A percentile compares a stretch with the other conserved stretches of the same genome.
These are phyloP conservation scores for Drosophila phalerata DNA, from an alignment of 2,888 invertebrate genomes.

Conservation along the genomic window DNA sequence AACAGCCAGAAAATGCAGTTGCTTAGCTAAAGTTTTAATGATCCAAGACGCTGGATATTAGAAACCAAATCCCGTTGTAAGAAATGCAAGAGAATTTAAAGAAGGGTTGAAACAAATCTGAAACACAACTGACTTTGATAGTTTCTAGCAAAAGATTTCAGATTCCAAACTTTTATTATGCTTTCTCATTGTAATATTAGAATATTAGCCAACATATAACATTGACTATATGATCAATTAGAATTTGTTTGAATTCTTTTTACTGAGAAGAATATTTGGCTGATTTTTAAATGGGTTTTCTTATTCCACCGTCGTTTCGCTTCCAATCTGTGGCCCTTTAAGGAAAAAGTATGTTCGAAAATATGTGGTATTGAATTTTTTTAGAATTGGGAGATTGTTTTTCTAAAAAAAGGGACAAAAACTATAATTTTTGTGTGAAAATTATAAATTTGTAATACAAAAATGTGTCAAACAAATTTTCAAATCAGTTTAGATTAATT, in stretches of 20 bases:
- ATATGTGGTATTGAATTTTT: no score
- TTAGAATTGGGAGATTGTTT: no score
- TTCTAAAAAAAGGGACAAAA: no score
- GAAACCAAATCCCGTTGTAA: constrained; percentile 30
- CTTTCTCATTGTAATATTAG: neutral
- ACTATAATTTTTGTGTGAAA: no score
- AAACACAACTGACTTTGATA: neutral
- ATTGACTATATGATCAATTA: neutral
- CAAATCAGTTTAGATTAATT: no score
- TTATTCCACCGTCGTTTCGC: no score
- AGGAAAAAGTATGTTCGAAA: no score
- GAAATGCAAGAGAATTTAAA: constrained; percentile 11
- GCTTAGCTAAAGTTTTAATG: constrained; percentile 72
- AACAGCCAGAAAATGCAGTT: constrained; percentile 53
- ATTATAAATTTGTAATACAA: no score
- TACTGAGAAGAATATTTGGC: no score
- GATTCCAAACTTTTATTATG: neutral
- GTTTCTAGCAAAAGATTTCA: neutral
- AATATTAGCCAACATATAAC: neutral
- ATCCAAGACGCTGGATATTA: constrained; percentile 50
- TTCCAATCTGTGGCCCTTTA: no score
- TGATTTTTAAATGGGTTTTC: no score
- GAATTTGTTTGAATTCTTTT: neutral
- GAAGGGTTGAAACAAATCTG: neutral
- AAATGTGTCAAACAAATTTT: no score